Evolutionary conservation across 2,113 vertebrate species (phyloP).

Genomic region (Equus przewalskii): DNA sequence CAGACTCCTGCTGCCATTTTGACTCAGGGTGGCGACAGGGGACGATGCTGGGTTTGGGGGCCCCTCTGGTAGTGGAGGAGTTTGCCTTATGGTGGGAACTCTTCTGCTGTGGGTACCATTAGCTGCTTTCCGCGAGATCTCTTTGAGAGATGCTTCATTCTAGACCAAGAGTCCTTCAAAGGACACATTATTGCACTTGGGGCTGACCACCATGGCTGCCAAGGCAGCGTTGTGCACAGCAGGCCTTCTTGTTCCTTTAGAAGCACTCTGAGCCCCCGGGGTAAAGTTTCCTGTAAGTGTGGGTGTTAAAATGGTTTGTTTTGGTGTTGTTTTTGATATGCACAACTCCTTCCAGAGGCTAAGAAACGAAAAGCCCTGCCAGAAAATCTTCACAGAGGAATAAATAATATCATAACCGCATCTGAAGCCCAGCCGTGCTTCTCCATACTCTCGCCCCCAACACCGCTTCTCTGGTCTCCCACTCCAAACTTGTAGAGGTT

Average conservation of each 20-base stretch:
- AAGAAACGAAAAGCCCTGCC: conserved; percentile 2
- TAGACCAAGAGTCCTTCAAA: not conserved
- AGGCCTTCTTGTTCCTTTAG: conserved; percentile 36
- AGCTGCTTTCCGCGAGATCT: not conserved
- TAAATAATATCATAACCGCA: conserved; percentile 30
- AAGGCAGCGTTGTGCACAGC: not conserved
- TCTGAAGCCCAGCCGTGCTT: not conserved
- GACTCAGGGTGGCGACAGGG: not conserved
- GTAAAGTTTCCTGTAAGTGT: conserved; percentile 74
- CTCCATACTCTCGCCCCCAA: not conserved
- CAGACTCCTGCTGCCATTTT: not conserved
- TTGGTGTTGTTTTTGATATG: conserved; percentile 75
- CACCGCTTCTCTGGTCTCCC: conserved; percentile 14
- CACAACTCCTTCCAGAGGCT: conserved; percentile 55
- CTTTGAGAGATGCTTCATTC: not conserved
- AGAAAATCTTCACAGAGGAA: conserved; percentile 56
- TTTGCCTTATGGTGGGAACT: not conserved
- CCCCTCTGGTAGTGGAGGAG: not conserved
- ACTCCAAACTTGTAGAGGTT: conserved; percentile 41
- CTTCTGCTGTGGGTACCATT: fast-evolving
- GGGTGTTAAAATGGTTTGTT: conserved; percentile 78
- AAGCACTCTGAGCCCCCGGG: conserved; percentile 25
- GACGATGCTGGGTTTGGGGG: not conserved
- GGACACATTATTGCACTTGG: not conserved
- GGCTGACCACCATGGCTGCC: conserved; percentile 4